Base-by-base conservation (phyloP, 2,888 invertebrate genomes). In the Ophraella communa region DNA sequence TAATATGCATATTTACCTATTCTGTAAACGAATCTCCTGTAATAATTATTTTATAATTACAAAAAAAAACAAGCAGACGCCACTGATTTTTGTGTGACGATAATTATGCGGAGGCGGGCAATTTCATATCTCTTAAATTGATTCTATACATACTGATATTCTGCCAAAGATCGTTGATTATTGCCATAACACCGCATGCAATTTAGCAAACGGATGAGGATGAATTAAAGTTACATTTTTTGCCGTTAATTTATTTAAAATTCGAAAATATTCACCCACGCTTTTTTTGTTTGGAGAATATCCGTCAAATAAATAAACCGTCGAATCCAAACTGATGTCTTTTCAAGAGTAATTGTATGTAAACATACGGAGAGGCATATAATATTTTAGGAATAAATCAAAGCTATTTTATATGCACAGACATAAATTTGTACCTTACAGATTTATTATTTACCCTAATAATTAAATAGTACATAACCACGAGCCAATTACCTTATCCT, bases 51-150 rank as follows among this genome's bases (percentile, higher is more conserved):
- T 42, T 42, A n/a, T n/a, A 42, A 42, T n/a, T 1, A 4, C 8
- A 17, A 17, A 42, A 17, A 42, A n/a, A 47, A 47, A 47, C 5
- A n/a, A 21, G 2, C 8, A 27, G n/a, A 44, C 44, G 55, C 23
- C 44, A 17, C 44, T 55, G 44, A 2, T 14, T 44, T 42, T 44
- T 55, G 17, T 35, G 39, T 64, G 61, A 62, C 55, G 44, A 21
- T 27, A 55, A 21, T 27, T 27, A 55, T 67, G 72, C 71, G 74
- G 63, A 67, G 73, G 75, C 70, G 75, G 71, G 68, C 64, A 66
- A 62, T 68, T 71, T 72, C 70, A 67, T 72, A 70, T 69, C 66
- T 73, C 70, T 72, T 67, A 70, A 74, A 73, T 72, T 73, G 73
- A 74, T 74, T 72, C 66, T 70, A 66, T 70, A 69, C 17, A 30